Conservation (phyloP, 2,888 invertebrate species). For the Dioctria rufipes region DNA sequence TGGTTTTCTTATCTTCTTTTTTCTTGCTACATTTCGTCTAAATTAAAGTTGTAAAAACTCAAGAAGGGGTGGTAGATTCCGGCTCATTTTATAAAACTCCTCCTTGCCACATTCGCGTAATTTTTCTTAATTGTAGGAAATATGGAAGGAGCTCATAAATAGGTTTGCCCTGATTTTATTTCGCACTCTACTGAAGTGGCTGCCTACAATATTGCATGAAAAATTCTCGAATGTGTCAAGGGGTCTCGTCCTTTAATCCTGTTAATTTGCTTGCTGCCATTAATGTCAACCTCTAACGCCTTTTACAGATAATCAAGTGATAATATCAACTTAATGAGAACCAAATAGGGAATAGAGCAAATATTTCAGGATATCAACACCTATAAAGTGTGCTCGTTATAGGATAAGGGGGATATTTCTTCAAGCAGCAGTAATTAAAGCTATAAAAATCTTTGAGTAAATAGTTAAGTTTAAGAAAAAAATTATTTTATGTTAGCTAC, state of each 20-base stretch:
- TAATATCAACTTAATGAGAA: constrained; percentile 11
- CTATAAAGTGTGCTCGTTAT: no score
- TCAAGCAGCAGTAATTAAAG: no score
- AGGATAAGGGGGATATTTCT: no score
- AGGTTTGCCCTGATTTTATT: background rate
- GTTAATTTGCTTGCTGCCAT: background rate
- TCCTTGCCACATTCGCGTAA: constrained; percentile 6
- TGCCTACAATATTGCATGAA: no score
- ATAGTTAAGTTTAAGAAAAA: no score
- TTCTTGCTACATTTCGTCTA: background rate
- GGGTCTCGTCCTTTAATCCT: no score
- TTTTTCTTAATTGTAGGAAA: constrained; percentile 10
- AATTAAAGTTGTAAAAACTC: constrained; percentile 2
- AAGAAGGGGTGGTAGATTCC: background rate
- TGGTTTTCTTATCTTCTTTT: background rate
- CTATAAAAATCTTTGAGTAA: no score
- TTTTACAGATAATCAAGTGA: constrained; percentile 1
- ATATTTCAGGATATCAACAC: no score
- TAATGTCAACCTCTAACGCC: constrained; percentile 3
- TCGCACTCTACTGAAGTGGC: background rate
- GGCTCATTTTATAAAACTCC: background rate
- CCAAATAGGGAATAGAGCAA: background rate
- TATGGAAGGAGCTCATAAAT: background rate
- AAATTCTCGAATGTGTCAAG: no score
- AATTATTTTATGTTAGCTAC: no score